Evolutionary conservation across 2,888 invertebrate genomes (phyloP).

Genomic region (Tenodera sinensis): DNA sequence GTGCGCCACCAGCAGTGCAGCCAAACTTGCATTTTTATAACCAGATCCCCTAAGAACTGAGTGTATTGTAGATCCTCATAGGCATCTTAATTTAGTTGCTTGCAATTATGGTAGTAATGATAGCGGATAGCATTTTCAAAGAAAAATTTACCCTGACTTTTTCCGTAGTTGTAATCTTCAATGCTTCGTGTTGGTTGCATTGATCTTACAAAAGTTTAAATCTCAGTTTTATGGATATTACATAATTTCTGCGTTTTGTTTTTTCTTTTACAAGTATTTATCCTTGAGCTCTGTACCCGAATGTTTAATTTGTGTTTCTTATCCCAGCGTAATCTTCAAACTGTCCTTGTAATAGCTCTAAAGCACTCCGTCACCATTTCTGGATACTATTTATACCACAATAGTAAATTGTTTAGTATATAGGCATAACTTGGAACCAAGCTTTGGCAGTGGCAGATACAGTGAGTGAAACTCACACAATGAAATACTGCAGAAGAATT

Average conservation of each 20-base stretch:
- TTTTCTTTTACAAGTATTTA: not conserved
- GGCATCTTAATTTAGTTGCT: too few species aligned
- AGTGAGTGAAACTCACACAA: too few species aligned
- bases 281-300: not conserved
- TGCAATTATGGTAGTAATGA: too few species aligned
- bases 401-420: too few species aligned
- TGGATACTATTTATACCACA: too few species aligned
- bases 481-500: too few species aligned
- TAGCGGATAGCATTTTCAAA: too few species aligned
- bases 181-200: not conserved
- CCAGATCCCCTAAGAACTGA: not conserved
- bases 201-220: not conserved
- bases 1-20: not conserved
- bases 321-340: not conserved
- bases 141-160: too few species aligned
- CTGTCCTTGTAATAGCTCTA: not conserved
- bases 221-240: not conserved
- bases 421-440: too few species aligned
- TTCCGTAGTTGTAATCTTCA: not conserved
- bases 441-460: too few species aligned
- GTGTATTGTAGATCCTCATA: too few species aligned
- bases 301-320: not conserved
- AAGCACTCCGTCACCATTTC: not conserved
- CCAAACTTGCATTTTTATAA: not conserved
- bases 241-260: not conserved